phyloP scores from a whole-genome alignment of 2,888 invertebrate genomes.

The Campoletis raptor region DNA sequence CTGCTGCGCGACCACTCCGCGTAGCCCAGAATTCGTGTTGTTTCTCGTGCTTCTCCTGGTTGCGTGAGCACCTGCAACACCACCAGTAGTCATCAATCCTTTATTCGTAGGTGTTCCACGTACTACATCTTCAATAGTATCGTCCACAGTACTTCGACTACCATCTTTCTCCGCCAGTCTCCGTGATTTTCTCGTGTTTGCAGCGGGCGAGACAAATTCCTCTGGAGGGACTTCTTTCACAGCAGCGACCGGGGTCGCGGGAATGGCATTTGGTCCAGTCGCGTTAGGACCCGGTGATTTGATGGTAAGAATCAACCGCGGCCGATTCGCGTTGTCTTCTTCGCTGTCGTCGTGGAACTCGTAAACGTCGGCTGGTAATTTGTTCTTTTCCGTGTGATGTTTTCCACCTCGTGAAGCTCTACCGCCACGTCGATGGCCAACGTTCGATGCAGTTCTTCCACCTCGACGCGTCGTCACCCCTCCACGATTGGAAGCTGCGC shows the following conservation, averaged over 20 bases:
- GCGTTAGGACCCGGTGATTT: conserved; percentile 88
- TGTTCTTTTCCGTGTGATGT: conserved; percentile 85
- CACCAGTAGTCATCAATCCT: conserved; percentile 81
- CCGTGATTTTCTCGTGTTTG: conserved; percentile 92
- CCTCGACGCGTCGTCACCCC: conserved; percentile 87
- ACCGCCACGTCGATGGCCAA: conserved; percentile 81
- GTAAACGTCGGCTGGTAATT: conserved; percentile 92
- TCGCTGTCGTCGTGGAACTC: conserved; percentile 97
- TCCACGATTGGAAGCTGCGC: conserved; percentile 76
- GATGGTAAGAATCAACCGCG: conserved; percentile 92
- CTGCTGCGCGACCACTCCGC: conserved; percentile 75
- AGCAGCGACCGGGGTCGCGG: conserved; percentile 83
- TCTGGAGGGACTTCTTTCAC: conserved; percentile 86
- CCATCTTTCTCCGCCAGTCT: conserved; percentile 92
- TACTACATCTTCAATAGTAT: conserved; percentile 95
- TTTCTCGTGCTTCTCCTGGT: conserved; percentile 87
- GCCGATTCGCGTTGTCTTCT: conserved; percentile 88
- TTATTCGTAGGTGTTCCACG: conserved; percentile 87
- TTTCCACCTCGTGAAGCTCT: conserved; percentile 83
- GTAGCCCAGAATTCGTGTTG: conserved; percentile 79
- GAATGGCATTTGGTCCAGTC: conserved; percentile 82
- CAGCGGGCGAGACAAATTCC: conserved; percentile 88
- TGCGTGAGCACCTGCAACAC: conserved; percentile 80
- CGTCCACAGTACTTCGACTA: conserved; percentile 92
- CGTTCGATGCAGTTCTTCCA: conserved; percentile 80